Evolutionary conservation across 2,888 invertebrate genomes (phyloP).

Genomic region (Pseudanteris insignis): DNA sequence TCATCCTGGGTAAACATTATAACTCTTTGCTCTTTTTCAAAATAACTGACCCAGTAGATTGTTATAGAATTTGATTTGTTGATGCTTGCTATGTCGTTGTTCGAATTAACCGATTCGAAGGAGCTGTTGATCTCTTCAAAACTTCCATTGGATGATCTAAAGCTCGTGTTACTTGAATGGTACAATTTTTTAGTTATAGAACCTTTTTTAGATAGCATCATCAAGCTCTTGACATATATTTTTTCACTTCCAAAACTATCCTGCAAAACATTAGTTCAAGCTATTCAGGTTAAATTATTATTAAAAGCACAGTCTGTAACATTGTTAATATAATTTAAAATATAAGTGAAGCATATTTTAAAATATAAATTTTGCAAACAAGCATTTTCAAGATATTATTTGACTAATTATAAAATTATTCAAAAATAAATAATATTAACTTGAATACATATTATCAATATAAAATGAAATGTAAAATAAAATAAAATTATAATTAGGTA

Average conservation of each 20-base stretch:
- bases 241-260: slow-evolving; percentile 73
- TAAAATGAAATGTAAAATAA: no score
- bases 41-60: slow-evolving; percentile 83
- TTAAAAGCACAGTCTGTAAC: no score
- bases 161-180: slow-evolving; percentile 19
- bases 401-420: no score
- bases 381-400: no score
- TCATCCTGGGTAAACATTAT: slow-evolving; percentile 81
- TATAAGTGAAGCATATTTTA: no score
- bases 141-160: slow-evolving; percentile 55
- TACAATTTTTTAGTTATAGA: slow-evolving; percentile 34
- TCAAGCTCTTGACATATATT: slow-evolving; percentile 70
- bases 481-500: no score
- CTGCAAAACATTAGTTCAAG: no score
- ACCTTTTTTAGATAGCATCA: slow-evolving; percentile 42
- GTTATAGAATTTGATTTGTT: slow-evolving; percentile 79
- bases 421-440: no score
- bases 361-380: no score
- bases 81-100: slow-evolving; percentile 53
- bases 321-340: no score
- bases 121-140: slow-evolving; percentile 72
- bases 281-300: no score
- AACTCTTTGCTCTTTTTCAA: slow-evolving; percentile 79
- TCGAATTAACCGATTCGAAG: slow-evolving; percentile 44
- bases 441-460: no score